Conservation (phyloP, 2,797 vertebrate species). For the Neostethus bicornis region DNA sequence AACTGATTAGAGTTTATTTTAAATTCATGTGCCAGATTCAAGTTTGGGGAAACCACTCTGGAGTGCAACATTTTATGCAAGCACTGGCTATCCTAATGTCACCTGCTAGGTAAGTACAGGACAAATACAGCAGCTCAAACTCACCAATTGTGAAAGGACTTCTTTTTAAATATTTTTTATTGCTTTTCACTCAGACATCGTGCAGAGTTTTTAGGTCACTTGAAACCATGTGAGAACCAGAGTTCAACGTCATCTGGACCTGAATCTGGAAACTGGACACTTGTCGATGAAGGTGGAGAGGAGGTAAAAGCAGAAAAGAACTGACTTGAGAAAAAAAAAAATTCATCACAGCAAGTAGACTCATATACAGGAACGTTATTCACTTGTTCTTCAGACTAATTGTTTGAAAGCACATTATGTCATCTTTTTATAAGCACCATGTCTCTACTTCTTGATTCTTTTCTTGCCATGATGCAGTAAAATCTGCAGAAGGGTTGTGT, state of each 20-base stretch:
- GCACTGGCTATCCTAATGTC: slow-evolving; percentile 94
- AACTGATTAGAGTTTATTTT: slow-evolving; percentile 5
- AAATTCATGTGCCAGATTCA: slow-evolving; percentile 83
- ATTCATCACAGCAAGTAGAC: neutral
- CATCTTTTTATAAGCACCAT: slow-evolving; percentile 3
- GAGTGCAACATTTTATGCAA: slow-evolving; percentile 96
- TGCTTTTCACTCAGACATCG: slow-evolving; percentile 83
- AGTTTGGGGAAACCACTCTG: slow-evolving; percentile 85
- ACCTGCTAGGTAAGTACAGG: slow-evolving; percentile 85
- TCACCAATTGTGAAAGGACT: neutral
- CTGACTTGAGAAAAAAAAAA: slow-evolving; percentile 4
- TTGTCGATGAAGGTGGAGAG: slow-evolving; percentile 97
- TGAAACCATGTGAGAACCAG: slow-evolving; percentile 89
- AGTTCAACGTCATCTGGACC: slow-evolving; percentile 80
- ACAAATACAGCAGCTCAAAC: slow-evolving; percentile 22
- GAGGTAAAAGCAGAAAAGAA: slow-evolving; percentile 80
- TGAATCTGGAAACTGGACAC: slow-evolving; percentile 92
- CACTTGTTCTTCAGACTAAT: neutral
- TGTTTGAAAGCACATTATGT: neutral
- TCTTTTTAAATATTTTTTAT: neutral
- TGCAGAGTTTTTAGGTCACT: slow-evolving; percentile 89
- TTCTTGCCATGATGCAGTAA: neutral
- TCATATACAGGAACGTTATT: neutral
- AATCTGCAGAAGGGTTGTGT: neutral
- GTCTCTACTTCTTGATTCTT: slow-evolving; percentile 4